Conservation (phyloP, 2,888 invertebrate genomes). For the Phymatocera aterrima region DNA sequence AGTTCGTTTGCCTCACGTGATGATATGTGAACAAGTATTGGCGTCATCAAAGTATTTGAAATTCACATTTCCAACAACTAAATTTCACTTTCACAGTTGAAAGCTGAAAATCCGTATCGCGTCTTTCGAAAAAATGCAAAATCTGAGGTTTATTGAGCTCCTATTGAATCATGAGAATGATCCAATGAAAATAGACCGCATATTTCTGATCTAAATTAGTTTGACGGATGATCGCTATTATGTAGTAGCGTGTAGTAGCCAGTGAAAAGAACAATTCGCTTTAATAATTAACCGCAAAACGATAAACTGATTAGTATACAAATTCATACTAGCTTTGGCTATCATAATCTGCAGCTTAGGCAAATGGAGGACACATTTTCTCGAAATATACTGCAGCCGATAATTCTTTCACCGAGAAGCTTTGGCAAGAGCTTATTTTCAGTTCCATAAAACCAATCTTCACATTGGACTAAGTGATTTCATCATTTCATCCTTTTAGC, state of each 20-base stretch:
- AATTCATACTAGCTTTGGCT: neutral
- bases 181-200: neutral
- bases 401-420: neutral
- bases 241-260: neutral
- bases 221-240: neutral
- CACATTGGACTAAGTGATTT: neutral
- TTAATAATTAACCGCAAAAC: neutral
- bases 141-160: too few relatives aligned
- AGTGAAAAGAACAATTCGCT: neutral
- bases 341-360: neutral
- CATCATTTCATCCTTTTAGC: constrained; percentile 6
- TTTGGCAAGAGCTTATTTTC: neutral
- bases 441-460: neutral
- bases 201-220: neutral
- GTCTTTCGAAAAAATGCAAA: neutral
- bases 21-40: neutral
- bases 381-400: neutral
- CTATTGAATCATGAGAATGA: neutral
- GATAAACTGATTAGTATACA: neutral
- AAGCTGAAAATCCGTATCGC: neutral
- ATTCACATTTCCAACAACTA: neutral
- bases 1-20: neutral
- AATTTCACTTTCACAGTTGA: neutral
- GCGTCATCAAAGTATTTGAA: neutral
- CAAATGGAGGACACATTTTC: neutral